Base-by-base conservation (phyloP, 2,113 vertebrate genomes). In the Agapornis roseicollis region DNA sequence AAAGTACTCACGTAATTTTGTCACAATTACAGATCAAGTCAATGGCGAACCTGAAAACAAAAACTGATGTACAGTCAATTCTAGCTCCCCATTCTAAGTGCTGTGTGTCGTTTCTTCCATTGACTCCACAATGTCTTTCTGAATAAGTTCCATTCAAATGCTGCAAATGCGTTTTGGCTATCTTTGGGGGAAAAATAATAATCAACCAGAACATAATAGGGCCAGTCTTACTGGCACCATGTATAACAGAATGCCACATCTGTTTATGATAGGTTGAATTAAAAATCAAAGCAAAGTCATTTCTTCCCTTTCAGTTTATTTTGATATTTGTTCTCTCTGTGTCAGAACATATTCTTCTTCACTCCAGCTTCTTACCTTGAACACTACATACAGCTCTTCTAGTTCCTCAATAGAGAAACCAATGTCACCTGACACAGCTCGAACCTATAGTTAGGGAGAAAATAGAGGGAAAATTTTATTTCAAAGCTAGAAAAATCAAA, bases 381-480 rank as follows among this genome's bases (percentile, higher is more conserved):
- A 99, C 88, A 99, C 98, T 90, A 99, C 98, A 94, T 99, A 99
- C 8, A 99, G 98, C 44, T 99, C 99, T 96, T 99, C 99, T 78
- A 99, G 95, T 85, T 99, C 99, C 94, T 99, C 99, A 20, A 99
- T 98, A 56, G 97, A 98, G 96, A 99, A 99, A 23, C 99, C 99
- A 1, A 99, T 98, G 85, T 99, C 99, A 2, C 99, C 97, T 97
- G 99, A 99, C 93, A 99, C 98, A 64, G 99, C 98, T 93, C 99
- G 98, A 31, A 99, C 99, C 99, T 99, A 96, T 9, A 74, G 63
- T 85, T 35, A 86, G 5, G 11, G 31, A 79, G 25, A 56, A 93
- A 90, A 84, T 0, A 81, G 25, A 80, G 27, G 1, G 19, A 84
- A 53, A 5, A 28, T 68, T 72, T 74, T 55, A 50, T 71, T 95